Evolutionary conservation across 2,797 vertebrate species (phyloP), one percentile per base, ranked within the genome.

Genomic region (Mormyrops attenuatus): DNA sequence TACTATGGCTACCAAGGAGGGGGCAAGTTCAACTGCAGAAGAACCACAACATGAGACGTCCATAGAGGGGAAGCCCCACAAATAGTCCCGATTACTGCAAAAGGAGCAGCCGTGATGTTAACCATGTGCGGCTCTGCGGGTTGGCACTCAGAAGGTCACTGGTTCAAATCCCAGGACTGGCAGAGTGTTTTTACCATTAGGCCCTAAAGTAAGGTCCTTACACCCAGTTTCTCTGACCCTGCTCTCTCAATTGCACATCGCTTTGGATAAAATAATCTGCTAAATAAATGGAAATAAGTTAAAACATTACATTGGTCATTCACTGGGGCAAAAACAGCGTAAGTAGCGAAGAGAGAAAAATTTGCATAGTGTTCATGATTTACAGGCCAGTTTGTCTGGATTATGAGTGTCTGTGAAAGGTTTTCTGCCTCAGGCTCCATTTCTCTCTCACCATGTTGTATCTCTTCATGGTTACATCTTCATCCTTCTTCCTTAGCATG

Each of bases 401-500:
- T 88, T 20, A 41, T 7, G 69, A 11, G 34, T 77, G 69, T 20
- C 15, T 77, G 9, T 77, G 69, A 20, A 77, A 77, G 69, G 69
- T 20, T 47, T 55, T 60, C 34, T 82, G 52, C 84, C 13, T 90
- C n/a, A 49, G 22, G 22, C 5, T 89, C 34, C 38, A 7, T 26
- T 7, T 20, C 7, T 47, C 50, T 50, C 22, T 50, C 88, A 57
- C 41, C 41, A 15, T 90, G 90, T 66, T 77, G 26, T 26, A 13
- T 87, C 30, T 17, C n/a, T 93, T 94, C 60, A 94, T 95, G 2
- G 94, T 97, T 20, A 92, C 95, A 89, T 92, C 94, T 2, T 92
- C 94, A 87, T 91, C 88, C 5, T 96, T 96, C 7, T 84, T 47
- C 44, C 69, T 77, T 93, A 95, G 55, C 96, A 97, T 92, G 96